Base-by-base conservation (phyloP, 1,140 invertebrate species). In the Drosophila kepulauana region DNA sequence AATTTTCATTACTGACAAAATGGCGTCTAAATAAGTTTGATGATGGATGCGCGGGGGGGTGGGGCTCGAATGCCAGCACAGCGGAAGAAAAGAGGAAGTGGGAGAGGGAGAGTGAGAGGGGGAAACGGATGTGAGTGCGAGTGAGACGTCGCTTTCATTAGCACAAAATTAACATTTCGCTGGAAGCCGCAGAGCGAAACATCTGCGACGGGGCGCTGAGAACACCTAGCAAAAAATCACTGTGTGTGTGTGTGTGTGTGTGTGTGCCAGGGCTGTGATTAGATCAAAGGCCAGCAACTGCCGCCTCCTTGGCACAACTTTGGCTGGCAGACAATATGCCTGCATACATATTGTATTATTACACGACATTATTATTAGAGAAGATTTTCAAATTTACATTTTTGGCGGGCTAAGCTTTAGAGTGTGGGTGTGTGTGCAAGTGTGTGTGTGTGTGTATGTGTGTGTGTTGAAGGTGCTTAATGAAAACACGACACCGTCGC, bases 401-500 rank as follows among this genome's bases (percentile, higher is more conserved):
- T 67, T 70, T 33, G 51, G 52, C 48, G 41, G 52, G 52, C 25
- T 45, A 15, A 54, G 38, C 20, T 25, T 25, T 7, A 38, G 1
- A 7, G 35, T 10, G 35, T 8, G 8, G 8, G 35, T 8, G 8
- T 2, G 35, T 2, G 7, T 8, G 35, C 2, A 8, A 38, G 20
- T 20, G 3, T 20, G 20, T 25, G 25, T 58, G 15, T 56, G 16
- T 16, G 25, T 51, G 11, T n/a, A n/a, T 52, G 7, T 62, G 30
- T 49, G 46, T 65, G 43, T 74, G 62, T 62, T 38, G 45, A 8
- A 67, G 75, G 45, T 67, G 73, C 82, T 87, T 82, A 87, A 87
- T 86, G 79, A 86, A 86, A 86, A 86, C 82, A 87, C 79, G 82
- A 87, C 82, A 79, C 84, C 79, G 82, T 86, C 82, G 82, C 84